phyloP scores from a whole-genome alignment of 2,888 invertebrate species.

The Graphium colonna region DNA sequence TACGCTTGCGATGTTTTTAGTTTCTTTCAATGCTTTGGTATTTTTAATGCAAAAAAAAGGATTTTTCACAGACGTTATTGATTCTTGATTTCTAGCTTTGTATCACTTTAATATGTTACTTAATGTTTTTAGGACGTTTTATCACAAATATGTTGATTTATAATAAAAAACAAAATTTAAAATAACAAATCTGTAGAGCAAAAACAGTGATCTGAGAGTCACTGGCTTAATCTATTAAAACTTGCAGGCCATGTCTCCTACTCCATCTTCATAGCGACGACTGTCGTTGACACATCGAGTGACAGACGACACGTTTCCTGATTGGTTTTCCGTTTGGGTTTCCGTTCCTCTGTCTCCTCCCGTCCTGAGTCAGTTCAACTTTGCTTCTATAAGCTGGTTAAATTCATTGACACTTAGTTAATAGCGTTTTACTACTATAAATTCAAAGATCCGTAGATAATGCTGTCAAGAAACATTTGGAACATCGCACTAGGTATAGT shows the following conservation, averaged over 20 bases:
- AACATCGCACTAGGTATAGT: background rate
- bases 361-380: background rate
- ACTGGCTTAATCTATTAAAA: background rate
- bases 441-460: too few relatives aligned
- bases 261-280: background rate
- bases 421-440: too few relatives aligned
- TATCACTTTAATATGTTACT: too few relatives aligned
- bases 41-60: too few relatives aligned
- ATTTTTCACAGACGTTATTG: too few relatives aligned
- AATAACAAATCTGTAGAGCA: too few relatives aligned
- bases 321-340: slow-evolving; percentile 2
- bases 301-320: slow-evolving; percentile 15
- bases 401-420: background rate
- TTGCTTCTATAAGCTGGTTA: background rate
- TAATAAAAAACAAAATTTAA: too few relatives aligned
- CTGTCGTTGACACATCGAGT: slow-evolving; percentile 5
- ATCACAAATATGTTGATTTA: too few relatives aligned
- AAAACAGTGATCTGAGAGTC: background rate
- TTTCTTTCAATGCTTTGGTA: too few relatives aligned
- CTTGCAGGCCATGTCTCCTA: background rate
- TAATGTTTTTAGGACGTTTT: too few relatives aligned
- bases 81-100: too few relatives aligned
- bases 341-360: background rate
- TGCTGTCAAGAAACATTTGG: background rate
- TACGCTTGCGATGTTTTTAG: background rate